These are phyloP conservation scores for Teleopsis dalmanni DNA, from an alignment of 1,140 invertebrate genomes.

Conservation along the genomic window DNA sequence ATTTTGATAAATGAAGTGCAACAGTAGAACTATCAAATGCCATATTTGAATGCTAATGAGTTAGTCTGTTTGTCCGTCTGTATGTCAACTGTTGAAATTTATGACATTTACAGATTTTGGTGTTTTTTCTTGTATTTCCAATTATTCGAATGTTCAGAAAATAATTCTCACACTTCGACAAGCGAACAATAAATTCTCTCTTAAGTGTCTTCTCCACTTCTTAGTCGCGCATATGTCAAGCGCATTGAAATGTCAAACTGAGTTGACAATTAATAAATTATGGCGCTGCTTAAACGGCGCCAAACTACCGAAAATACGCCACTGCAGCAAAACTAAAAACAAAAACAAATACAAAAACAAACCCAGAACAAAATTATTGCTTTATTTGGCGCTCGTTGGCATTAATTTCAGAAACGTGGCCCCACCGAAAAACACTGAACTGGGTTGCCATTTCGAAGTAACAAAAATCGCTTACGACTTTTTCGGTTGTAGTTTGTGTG, in stretches of 20 bases:
- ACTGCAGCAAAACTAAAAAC: too few relatives aligned
- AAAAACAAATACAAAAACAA: too few relatives aligned
- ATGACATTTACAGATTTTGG: constrained; percentile 12
- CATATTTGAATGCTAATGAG: constrained; percentile 14
- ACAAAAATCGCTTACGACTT: too few relatives aligned
- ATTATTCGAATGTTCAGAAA: constrained; percentile 3
- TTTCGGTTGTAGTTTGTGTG: too few relatives aligned
- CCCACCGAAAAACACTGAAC: too few relatives aligned
- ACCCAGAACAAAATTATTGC: too few relatives aligned
- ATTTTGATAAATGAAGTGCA: constrained; percentile 10
- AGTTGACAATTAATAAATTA: constrained; percentile 17
- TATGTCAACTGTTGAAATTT: too few relatives aligned
- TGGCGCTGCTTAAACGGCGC: constrained; percentile 14
- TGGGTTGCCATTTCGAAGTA: too few relatives aligned
- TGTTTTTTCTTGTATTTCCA: constrained; percentile 5
- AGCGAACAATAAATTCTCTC: constrained; percentile 4
- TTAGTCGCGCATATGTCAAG: constrained; percentile 12
- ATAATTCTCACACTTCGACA: constrained; percentile 10
- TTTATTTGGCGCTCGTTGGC: too few relatives aligned
- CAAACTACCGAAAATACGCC: constrained; percentile 6
- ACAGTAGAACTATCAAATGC: not conserved
- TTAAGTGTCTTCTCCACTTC: not conserved
- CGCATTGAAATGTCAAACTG: constrained; percentile 16
- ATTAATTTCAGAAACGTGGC: too few relatives aligned
- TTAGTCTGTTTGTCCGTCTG: too few relatives aligned